These are phyloP conservation scores for Caenorhabditis panamensis DNA, from an alignment of 2,888 invertebrate species.

Conservation along the genomic window DNA sequence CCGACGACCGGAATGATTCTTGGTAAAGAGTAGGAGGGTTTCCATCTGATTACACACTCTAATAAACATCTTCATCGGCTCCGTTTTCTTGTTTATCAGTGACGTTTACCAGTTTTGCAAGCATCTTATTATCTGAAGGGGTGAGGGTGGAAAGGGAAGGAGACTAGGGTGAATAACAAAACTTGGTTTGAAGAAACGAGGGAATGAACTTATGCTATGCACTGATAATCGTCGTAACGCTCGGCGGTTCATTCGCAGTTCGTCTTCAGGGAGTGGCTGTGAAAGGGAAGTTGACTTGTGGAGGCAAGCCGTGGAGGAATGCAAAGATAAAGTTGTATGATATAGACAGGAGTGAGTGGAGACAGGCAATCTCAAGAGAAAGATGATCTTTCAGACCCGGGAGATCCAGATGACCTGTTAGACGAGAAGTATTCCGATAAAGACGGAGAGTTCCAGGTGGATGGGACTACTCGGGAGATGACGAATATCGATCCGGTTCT, in stretches of 20 bases:
- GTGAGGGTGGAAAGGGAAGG: background rate
- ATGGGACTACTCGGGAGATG: slow-evolving; percentile 69
- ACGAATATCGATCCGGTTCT: slow-evolving; percentile 71
- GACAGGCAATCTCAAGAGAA: background rate
- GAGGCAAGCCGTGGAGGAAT: slow-evolving; percentile 63
- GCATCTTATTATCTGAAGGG: background rate
- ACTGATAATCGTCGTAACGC: background rate
- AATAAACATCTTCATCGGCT: slow-evolving; percentile 4
- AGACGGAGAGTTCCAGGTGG: slow-evolving; percentile 62
- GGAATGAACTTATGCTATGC: slow-evolving; percentile 21
- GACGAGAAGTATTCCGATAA: slow-evolving; percentile 70
- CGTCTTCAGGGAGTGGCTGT: slow-evolving; percentile 72
- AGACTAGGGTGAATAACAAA: background rate
- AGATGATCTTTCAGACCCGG: slow-evolving; percentile 60
- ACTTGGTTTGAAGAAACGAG: background rate
- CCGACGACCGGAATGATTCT: slow-evolving; percentile 56
- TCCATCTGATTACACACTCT: background rate
- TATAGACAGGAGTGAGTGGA: slow-evolving; percentile 67
- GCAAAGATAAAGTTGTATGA: slow-evolving; percentile 72
- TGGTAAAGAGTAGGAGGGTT: slow-evolving; percentile 28
- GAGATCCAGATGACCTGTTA: slow-evolving; percentile 70
- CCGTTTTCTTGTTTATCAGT: background rate
- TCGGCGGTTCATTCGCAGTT: slow-evolving; percentile 29
- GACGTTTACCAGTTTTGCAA: background rate
- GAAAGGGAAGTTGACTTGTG: slow-evolving; percentile 66